Base-by-base conservation (phyloP, 2,797 vertebrate species). In the Pipistrellus nathusii region DNA sequence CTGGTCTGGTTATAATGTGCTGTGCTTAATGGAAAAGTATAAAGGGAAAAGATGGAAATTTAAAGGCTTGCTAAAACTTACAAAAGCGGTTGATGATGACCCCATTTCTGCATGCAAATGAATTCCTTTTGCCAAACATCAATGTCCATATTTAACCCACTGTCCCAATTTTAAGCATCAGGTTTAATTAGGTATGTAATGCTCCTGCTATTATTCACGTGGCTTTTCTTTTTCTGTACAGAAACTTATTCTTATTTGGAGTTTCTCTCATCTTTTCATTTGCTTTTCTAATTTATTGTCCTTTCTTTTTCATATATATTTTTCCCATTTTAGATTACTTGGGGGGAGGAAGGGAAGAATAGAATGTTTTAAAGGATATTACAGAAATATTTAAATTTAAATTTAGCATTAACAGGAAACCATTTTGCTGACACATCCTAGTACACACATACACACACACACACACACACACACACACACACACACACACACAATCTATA, bases 181-280 rank as follows among this genome's bases (percentile, higher is more conserved):
- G 73, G 41, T 94, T 96, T 93, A 91, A 75, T 94, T 94, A 90
- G 41, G 30, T 69, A 83, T n/a, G 41, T 30, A 55, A 94, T 32
- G 30, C 9, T 27, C 9, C 71, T 72, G 21, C 64, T 83, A 38
- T 30, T 78, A 75, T 64, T 92, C 71, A 57, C 30, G 3, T 12
- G 20, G 57, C 30, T 92, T 77, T 17, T 80, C 53, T 32, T 92
- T 77, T 78, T 18, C 46, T 15, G 0, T 82, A 8, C 64, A 94
- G 68, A 94, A 90, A 87, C 1, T 27, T 93, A 88, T 38, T 77
- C 48, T 69, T 78, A 64, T 81, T 75, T 77, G 48, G 14, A 35
- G 1, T 77, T 94, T 95, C 27, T 81, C 44, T 85, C 75, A 7
- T 62, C 48, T 92, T 87, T 89, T 86, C 7, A 48, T 27, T 93